Evolutionary conservation across 1,140 invertebrate genomes (phyloP).

Genomic region (Belonocnema kinseyi): DNA sequence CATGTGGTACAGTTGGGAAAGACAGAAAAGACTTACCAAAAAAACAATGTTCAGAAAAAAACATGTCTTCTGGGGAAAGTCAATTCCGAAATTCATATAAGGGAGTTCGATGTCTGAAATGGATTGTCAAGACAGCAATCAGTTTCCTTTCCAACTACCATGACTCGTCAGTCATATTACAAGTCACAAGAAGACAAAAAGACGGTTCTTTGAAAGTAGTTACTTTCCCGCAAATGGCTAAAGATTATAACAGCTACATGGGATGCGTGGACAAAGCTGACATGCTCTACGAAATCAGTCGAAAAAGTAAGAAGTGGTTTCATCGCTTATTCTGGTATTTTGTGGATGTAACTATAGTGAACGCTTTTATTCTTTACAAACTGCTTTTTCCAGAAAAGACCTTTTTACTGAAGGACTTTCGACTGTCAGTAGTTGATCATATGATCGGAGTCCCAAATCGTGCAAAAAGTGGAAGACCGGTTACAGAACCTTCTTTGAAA

Average conservation of each 20-base stretch:
- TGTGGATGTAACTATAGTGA: slow-evolving; percentile 54
- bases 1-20: too few relatives aligned
- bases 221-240: too few relatives aligned
- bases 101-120: slow-evolving; percentile 63
- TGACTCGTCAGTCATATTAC: slow-evolving; percentile 43
- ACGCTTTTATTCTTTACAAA: slow-evolving; percentile 44
- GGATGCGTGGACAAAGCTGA: too few relatives aligned
- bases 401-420: slow-evolving; percentile 7
- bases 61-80: slow-evolving; percentile 52
- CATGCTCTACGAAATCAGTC: slow-evolving; percentile 52
- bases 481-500: too few relatives aligned
- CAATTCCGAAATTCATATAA: slow-evolving; percentile 58
- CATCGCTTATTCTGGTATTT: slow-evolving; percentile 64
- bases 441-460: background rate
- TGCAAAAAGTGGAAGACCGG: slow-evolving; percentile 11
- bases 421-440: slow-evolving; percentile 4
- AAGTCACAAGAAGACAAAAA: slow-evolving; percentile 47
- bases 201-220: slow-evolving; percentile 35
- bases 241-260: too few relatives aligned
- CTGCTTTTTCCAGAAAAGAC: background rate
- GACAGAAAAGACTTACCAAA: too few relatives aligned
- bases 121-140: slow-evolving; percentile 67
- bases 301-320: slow-evolving; percentile 66
- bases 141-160: slow-evolving; percentile 66
- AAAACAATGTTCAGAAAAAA: too few relatives aligned